A percentile compares a stretch with the other conserved stretches of the same genome.
These are phyloP conservation scores for Bungarus multicinctus DNA, from an alignment of 2,113 vertebrate genomes.

Conservation along the genomic window DNA sequence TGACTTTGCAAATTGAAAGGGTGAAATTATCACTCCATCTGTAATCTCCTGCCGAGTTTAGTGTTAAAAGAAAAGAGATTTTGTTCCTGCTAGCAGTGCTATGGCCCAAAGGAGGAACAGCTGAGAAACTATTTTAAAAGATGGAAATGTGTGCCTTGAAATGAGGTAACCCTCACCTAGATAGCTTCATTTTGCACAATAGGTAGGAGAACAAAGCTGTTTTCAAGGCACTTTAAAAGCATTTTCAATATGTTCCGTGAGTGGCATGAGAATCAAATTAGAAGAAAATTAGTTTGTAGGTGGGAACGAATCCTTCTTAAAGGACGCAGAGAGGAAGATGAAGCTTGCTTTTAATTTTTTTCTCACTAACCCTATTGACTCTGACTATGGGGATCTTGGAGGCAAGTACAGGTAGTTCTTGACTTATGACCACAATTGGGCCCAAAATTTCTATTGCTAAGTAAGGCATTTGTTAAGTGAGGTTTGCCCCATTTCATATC, in stretches of 20 bases:
- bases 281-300: background rate
- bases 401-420: background rate
- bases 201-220: background rate
- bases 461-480: background rate
- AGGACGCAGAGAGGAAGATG: background rate
- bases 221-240: background rate
- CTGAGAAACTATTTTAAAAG: background rate
- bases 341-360: background rate
- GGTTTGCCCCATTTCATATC: background rate
- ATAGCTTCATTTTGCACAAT: background rate
- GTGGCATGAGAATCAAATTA: background rate
- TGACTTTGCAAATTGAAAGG: background rate
- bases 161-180: background rate
- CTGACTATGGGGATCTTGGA: background rate
- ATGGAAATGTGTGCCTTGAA: background rate
- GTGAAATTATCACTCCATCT: conserved; percentile 8
- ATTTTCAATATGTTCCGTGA: background rate
- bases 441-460: background rate
- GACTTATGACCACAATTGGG: background rate
- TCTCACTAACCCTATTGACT: background rate
- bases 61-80: background rate
- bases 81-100: background rate
- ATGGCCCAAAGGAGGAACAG: background rate
- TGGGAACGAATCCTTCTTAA: background rate
- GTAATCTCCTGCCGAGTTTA: conserved; percentile 5